Evolutionary conservation across 2,888 invertebrate genomes (phyloP).

Genomic region (Syrphus vitripennis): DNA sequence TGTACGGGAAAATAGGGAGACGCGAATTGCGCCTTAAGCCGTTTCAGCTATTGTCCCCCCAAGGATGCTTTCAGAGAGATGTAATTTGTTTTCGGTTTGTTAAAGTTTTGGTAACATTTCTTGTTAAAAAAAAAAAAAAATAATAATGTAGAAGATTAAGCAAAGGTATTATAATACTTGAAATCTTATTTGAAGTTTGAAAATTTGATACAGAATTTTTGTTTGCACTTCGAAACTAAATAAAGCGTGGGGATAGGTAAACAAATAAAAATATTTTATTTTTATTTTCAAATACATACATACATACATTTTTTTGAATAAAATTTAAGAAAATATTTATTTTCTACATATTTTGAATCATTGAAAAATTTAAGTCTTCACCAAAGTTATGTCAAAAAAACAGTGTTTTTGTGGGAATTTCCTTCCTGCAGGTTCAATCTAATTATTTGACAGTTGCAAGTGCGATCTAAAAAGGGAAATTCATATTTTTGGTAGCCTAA

Average conservation of each 20-base stretch:
- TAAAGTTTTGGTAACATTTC: constrained; percentile 4
- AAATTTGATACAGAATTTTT: background rate
- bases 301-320: too few relatives aligned
- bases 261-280: too few relatives aligned
- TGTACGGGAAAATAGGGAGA: constrained; percentile 21
- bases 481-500: too few relatives aligned
- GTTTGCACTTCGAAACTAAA: background rate
- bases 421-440: too few relatives aligned
- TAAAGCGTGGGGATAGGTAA: background rate
- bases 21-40: constrained; percentile 35
- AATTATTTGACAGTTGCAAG: too few relatives aligned
- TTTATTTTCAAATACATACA: too few relatives aligned
- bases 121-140: background rate
- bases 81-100: constrained; percentile 64
- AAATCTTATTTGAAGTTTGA: constrained; percentile 3
- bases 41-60: constrained; percentile 55
- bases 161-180: background rate
- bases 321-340: too few relatives aligned
- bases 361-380: too few relatives aligned
- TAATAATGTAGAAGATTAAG: constrained; percentile 6
- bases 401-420: too few relatives aligned
- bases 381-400: too few relatives aligned
- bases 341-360: too few relatives aligned
- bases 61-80: constrained; percentile 58
- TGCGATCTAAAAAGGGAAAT: too few relatives aligned